Evolutionary conservation across 2,888 invertebrate genomes (phyloP).

Genomic region (Apantesis nais): DNA sequence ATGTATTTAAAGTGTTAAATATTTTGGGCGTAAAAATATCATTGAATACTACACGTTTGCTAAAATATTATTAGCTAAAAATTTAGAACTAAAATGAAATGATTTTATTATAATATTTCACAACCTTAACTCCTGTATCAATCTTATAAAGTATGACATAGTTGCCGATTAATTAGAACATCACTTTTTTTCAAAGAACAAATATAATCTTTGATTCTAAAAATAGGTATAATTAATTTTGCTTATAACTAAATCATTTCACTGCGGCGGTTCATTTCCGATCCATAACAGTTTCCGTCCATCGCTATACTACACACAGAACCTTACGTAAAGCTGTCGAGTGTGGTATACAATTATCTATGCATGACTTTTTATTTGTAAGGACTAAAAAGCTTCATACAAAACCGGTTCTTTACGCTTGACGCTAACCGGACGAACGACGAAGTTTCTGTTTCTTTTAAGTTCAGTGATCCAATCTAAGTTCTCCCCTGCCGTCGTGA

Average conservation of each 20-base stretch:
- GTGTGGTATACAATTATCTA: slow-evolving; percentile 71
- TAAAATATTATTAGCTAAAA: not conserved
- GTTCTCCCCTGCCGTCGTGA: slow-evolving; percentile 55
- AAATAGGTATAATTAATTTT: slow-evolving; percentile 48
- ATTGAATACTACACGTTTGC: no score
- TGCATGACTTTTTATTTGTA: slow-evolving; percentile 76
- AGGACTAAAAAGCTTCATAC: slow-evolving; percentile 73
- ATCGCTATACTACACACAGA: slow-evolving; percentile 54
- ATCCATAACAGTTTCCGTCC: slow-evolving; percentile 78
- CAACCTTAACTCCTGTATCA: not conserved
- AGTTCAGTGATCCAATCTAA: slow-evolving; percentile 79
- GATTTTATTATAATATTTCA: not conserved
- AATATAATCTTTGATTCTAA: not conserved
- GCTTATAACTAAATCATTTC: slow-evolving; percentile 27
- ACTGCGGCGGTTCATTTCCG: slow-evolving; percentile 74
- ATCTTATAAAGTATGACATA: not conserved
- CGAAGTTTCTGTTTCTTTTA: slow-evolving; percentile 78
- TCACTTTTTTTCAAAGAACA: not conserved
- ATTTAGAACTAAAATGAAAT: not conserved
- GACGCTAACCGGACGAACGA: slow-evolving; percentile 67
- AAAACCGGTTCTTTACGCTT: slow-evolving; percentile 71
- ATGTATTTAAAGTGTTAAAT: no score
- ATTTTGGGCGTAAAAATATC: no score
- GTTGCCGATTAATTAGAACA: not conserved
- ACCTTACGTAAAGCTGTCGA: slow-evolving; percentile 65